Percentiles rank a stretch among this genome's conserved stretches.
Conservation (phyloP, 2,113 vertebrate species). For the Austrofundulus limnaeus region DNA sequence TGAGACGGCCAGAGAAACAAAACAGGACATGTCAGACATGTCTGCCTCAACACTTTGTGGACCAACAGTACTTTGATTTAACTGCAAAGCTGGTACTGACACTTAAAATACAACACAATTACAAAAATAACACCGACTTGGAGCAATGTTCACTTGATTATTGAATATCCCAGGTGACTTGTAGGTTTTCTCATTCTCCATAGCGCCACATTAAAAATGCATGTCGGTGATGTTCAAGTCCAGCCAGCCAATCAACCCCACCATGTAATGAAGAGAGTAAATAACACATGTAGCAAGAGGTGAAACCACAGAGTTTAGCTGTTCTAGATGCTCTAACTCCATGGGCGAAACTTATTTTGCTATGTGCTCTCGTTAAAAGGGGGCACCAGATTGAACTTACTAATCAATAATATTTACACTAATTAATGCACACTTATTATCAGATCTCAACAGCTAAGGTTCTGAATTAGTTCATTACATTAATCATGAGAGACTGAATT, state of each 20-base stretch:
- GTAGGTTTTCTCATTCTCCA: not conserved
- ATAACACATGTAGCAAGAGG: too few relatives aligned
- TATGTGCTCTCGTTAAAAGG: too few relatives aligned
- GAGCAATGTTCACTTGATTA: not conserved
- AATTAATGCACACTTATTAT: too few relatives aligned
- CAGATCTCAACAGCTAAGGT: too few relatives aligned
- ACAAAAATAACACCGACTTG: not conserved
- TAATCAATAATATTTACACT: too few relatives aligned
- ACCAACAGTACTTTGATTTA: not conserved
- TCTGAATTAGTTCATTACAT: too few relatives aligned
- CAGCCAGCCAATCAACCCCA: not conserved
- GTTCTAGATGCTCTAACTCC: too few relatives aligned
- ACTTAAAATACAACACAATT: not conserved
- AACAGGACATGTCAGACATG: not conserved
- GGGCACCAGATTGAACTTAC: too few relatives aligned
- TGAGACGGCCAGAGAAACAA: slow-evolving; percentile 55
- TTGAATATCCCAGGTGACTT: not conserved
- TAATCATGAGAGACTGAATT: too few relatives aligned
- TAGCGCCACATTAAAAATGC: slow-evolving; percentile 9
- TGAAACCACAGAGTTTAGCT: too few relatives aligned
- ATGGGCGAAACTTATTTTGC: too few relatives aligned
- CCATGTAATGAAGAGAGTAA: too few relatives aligned
- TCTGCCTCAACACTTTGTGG: not conserved
- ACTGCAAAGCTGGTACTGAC: slow-evolving; percentile 5
- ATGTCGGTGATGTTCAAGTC: not conserved